A percentile compares a stretch with the other conserved stretches of the same genome.
These are phyloP conservation scores for Nomada fucata DNA, from an alignment of 2,888 invertebrate genomes.

Conservation along the genomic window DNA sequence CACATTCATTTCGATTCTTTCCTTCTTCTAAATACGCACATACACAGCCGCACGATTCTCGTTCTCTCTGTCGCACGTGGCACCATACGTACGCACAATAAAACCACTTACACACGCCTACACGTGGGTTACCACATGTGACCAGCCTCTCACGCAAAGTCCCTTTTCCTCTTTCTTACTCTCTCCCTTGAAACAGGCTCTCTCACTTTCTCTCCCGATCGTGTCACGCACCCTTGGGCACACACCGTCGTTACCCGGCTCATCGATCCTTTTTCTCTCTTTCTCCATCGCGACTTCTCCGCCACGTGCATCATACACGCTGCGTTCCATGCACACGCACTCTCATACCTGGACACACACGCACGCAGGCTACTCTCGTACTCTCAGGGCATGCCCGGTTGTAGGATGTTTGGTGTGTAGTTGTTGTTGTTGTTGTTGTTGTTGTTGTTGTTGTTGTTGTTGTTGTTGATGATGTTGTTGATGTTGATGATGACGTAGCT, in stretches of 20 bases:
- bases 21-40: not conserved
- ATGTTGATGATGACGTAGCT: not conserved
- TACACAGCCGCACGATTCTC: constrained; percentile 6
- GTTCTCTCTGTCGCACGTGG: constrained; percentile 16
- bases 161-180: constrained; percentile 29
- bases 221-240: constrained; percentile 59
- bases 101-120: constrained; percentile 8
- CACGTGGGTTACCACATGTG: constrained; percentile 5
- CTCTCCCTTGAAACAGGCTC: constrained; percentile 15
- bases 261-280: constrained; percentile 55
- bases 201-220: constrained; percentile 47
- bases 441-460: constrained; percentile 55
- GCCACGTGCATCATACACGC: constrained; percentile 36
- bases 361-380: constrained; percentile 82
- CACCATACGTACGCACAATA: not conserved
- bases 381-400: constrained; percentile 84
- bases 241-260: constrained; percentile 49
- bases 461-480: constrained; percentile 29
- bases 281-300: constrained; percentile 28
- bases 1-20: not conserved
- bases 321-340: constrained; percentile 50
- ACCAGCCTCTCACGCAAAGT: constrained; percentile 18
- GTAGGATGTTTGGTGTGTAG: constrained; percentile 82
- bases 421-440: constrained; percentile 60
- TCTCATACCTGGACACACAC: constrained; percentile 55